These are phyloP conservation scores for Thereva unica DNA, from an alignment of 2,888 invertebrate species.

Conservation along the genomic window DNA sequence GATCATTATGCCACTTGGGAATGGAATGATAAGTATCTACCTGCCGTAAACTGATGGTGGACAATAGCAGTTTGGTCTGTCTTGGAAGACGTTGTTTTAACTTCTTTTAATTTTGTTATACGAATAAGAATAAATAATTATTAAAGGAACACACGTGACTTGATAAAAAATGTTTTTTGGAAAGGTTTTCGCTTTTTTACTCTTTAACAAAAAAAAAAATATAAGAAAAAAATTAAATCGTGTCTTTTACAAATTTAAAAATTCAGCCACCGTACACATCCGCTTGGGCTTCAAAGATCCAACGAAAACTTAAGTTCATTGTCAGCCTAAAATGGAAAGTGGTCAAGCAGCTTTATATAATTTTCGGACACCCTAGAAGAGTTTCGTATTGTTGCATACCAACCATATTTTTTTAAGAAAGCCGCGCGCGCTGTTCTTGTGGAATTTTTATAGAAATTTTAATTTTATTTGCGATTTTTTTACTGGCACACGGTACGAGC, in stretches of 20 bases:
- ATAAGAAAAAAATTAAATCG: too few species aligned
- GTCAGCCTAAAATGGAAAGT: constrained; percentile 30
- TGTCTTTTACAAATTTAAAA: too few species aligned
- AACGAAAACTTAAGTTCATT: background rate
- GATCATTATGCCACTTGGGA: constrained; percentile 22
- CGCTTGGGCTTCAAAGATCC: background rate
- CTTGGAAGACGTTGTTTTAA: constrained; percentile 16
- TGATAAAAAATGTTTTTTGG: background rate
- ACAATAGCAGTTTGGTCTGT: constrained; percentile 28
- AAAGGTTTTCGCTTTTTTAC: too few species aligned
- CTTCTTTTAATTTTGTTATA: background rate
- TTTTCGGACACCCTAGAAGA: background rate
- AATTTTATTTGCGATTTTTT: too few species aligned
- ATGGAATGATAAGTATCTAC: constrained; percentile 7
- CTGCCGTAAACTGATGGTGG: background rate
- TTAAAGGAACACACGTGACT: background rate
- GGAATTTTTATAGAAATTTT: too few species aligned
- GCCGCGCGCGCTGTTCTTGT: too few species aligned
- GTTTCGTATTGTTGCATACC: too few species aligned
- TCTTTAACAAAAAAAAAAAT: too few species aligned
- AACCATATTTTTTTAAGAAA: too few species aligned
- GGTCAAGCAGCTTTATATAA: constrained; percentile 12
- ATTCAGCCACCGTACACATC: too few species aligned
- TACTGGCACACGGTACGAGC: too few species aligned
- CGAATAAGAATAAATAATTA: too few species aligned